phyloP scores from a whole-genome alignment of 2,888 invertebrate species.

The Boloria selene region DNA sequence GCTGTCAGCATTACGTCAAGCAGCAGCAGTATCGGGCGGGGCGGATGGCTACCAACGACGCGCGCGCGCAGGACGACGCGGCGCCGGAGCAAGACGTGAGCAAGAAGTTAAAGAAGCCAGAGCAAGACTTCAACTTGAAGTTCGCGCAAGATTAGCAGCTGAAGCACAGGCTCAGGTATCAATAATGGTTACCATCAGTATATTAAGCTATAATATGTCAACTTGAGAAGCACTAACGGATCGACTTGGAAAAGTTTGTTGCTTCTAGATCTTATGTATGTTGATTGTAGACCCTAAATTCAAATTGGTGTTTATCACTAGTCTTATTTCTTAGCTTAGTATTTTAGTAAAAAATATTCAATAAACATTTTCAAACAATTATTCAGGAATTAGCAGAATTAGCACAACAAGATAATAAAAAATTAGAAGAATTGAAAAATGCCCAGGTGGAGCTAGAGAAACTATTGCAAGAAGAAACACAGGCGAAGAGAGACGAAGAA shows the following conservation, averaged over 20 bases:
- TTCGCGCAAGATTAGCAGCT: constrained; percentile 82
- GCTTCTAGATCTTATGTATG: too few relatives aligned
- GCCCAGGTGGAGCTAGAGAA: constrained; percentile 86
- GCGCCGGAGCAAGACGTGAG: constrained; percentile 80
- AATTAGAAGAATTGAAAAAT: constrained; percentile 87
- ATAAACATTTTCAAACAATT: neutral
- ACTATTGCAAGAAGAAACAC: constrained; percentile 90
- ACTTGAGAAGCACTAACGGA: too few relatives aligned
- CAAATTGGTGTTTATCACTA: too few relatives aligned
- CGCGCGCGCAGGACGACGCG: constrained; percentile 74
- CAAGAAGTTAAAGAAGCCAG: constrained; percentile 83
- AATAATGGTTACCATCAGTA: too few relatives aligned
- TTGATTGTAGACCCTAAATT: too few relatives aligned
- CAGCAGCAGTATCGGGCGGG: constrained; percentile 86
- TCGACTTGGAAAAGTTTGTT: too few relatives aligned
- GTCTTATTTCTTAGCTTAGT: neutral
- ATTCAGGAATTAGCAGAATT: constrained; percentile 84
- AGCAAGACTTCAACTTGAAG: constrained; percentile 85
- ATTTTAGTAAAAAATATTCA: neutral
- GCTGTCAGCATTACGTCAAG: constrained; percentile 88
- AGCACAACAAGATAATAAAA: constrained; percentile 87
- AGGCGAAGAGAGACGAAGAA: constrained; percentile 92
- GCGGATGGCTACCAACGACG: constrained; percentile 87
- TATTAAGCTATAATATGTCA: too few relatives aligned
- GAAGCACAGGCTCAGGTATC: constrained; percentile 79